Evolutionary conservation across 2,113 vertebrate species (phyloP).

Genomic region (Oreocharis arfaki): DNA sequence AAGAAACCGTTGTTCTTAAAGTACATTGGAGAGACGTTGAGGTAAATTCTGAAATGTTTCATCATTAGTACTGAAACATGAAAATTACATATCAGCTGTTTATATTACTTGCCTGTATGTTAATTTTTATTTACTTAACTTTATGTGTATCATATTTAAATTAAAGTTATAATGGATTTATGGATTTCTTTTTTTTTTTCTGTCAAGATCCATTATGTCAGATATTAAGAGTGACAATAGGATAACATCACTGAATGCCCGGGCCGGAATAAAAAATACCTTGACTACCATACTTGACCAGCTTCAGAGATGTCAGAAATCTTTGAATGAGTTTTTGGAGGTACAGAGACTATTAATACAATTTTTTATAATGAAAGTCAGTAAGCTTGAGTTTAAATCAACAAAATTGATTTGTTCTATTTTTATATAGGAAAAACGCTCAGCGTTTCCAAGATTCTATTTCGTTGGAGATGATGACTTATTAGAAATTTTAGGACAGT

Average conservation of each 20-base stretch:
- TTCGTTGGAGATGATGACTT: conserved; percentile 97
- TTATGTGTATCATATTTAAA: not conserved
- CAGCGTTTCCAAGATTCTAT: conserved; percentile 95
- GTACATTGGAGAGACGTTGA: not conserved
- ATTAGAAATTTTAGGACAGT: conserved; percentile 94
- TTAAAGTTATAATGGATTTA: not conserved
- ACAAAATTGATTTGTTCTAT: not conserved
- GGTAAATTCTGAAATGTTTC: not conserved
- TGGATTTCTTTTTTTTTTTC: not conserved
- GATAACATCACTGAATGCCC: conserved; percentile 82
- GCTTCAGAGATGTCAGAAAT: conserved; percentile 96
- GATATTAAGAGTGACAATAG: conserved; percentile 90
- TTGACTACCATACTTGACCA: conserved; percentile 90
- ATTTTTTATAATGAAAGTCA: not conserved
- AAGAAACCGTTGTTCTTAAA: not conserved
- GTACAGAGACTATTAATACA: conserved; percentile 57
- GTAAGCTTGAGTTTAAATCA: not conserved
- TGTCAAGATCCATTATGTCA: conserved; percentile 84
- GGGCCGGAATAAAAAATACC: conserved; percentile 85
- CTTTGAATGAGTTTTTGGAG: conserved; percentile 96
- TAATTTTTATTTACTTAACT: not conserved
- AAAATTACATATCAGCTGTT: not conserved
- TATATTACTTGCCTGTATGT: not conserved
- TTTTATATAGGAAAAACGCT: conserved; percentile 88
- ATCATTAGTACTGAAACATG: not conserved